These are phyloP conservation scores for Acheta domesticus DNA, from an alignment of 2,888 invertebrate species.

Conservation along the genomic window DNA sequence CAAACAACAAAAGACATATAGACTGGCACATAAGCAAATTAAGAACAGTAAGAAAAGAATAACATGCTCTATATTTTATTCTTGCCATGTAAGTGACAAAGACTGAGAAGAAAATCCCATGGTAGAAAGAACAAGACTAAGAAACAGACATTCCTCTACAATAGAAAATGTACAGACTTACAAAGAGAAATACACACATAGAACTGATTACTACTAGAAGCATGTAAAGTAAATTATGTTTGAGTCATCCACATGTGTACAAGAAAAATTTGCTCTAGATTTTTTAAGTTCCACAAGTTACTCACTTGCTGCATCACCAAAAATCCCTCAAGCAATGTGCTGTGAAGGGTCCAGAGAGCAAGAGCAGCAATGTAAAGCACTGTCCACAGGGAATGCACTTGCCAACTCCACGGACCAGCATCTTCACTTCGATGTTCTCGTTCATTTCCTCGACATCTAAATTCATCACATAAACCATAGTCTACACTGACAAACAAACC, in stretches of 20 bases:
- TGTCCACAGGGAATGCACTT: conserved; percentile 56
- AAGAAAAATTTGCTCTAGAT: too few species aligned
- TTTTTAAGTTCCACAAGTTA: too few species aligned
- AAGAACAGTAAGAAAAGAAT: background rate
- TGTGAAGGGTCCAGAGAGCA: conserved; percentile 52
- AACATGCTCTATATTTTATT: background rate
- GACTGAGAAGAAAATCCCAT: too few species aligned
- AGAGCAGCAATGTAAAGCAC: conserved; percentile 54
- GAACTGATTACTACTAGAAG: too few species aligned
- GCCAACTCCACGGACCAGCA: conserved; percentile 51
- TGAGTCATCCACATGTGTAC: too few species aligned
- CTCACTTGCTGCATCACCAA: background rate
- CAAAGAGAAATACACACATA: too few species aligned
- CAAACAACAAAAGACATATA: background rate
- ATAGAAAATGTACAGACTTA: too few species aligned
- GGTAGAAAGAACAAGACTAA: too few species aligned
- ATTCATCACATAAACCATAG: conserved; percentile 60
- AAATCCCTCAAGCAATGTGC: background rate
- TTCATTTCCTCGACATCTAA: conserved; percentile 56
- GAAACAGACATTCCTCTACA: too few species aligned
- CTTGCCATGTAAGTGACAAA: too few species aligned
- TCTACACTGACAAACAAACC: conserved; percentile 60
- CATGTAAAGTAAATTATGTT: too few species aligned
- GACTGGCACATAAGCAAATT: conserved; percentile 9
- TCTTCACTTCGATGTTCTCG: conserved; percentile 47